These are phyloP conservation scores for Eira barbara DNA, from an alignment of 2,113 vertebrate genomes.

Conservation along the genomic window DNA sequence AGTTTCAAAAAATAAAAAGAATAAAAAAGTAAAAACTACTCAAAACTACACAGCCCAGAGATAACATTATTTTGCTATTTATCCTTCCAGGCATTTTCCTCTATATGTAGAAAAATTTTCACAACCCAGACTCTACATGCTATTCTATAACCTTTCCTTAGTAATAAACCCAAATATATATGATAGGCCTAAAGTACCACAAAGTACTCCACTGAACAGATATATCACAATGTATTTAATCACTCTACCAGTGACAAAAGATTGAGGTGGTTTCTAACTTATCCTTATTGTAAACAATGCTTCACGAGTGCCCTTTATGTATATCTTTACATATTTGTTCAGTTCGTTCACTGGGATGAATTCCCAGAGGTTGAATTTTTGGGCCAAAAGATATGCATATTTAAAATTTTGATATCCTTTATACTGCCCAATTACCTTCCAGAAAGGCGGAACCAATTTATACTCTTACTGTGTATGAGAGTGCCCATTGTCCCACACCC, in stretches of 20 bases:
- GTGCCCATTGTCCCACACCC: neutral
- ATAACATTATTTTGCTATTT: neutral
- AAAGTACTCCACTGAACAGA: neutral
- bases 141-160: conserved; percentile 17
- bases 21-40: neutral
- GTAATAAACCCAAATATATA: neutral
- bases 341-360: neutral
- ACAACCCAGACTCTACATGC: neutral
- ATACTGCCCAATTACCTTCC: conserved; percentile 45
- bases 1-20: neutral
- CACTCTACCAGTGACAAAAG: neutral
- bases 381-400: conserved; percentile 10
- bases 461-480: neutral
- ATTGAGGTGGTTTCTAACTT: neutral
- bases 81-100: neutral
- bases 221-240: neutral
- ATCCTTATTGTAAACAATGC: neutral
- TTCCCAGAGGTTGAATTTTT: conserved; percentile 56
- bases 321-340: conserved; percentile 9
- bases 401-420: conserved; percentile 27
- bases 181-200: neutral
- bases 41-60: neutral
- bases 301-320: neutral
- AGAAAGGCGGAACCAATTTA: conserved; percentile 35
- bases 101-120: neutral